These are phyloP conservation scores for Takifugu bimaculatus DNA, from an alignment of 2,113 vertebrate species.

Conservation along the genomic window DNA sequence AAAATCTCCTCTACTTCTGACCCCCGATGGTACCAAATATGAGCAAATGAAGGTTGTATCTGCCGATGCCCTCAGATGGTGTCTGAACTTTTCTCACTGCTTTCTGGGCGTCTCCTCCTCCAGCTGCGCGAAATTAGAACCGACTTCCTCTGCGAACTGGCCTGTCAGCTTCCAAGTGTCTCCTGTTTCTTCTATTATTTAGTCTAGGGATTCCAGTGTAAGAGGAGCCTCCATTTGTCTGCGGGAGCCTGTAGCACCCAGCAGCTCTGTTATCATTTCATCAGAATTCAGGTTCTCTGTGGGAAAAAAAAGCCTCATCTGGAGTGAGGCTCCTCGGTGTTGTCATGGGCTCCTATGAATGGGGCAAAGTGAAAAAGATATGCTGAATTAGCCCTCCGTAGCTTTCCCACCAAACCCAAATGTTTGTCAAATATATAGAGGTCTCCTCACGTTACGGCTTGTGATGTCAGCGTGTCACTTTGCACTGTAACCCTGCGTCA, in stretches of 20 bases:
- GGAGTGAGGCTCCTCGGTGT: slow-evolving; percentile 21
- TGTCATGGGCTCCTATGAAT: slow-evolving; percentile 19
- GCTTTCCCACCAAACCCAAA: slow-evolving; percentile 34
- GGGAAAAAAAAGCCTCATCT: slow-evolving; percentile 25
- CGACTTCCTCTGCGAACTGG: background rate
- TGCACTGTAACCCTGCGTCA: slow-evolving; percentile 46
- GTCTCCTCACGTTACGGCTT: slow-evolving; percentile 44
- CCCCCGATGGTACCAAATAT: background rate
- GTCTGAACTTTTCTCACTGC: background rate
- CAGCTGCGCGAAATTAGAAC: slow-evolving; percentile 11
- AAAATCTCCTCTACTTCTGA: background rate
- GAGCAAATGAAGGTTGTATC: background rate
- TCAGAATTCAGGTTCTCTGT: slow-evolving; percentile 17
- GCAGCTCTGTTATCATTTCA: slow-evolving; percentile 42
- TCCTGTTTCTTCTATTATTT: slow-evolving; percentile 30
- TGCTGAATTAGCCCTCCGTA: slow-evolving; percentile 4
- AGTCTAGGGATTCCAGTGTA: slow-evolving; percentile 30
- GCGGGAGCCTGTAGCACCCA: slow-evolving; percentile 12
- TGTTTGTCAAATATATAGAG: slow-evolving; percentile 48
- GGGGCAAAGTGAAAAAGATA: slow-evolving; percentile 8
- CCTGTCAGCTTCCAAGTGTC: slow-evolving; percentile 18
- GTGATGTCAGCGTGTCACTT: slow-evolving; percentile 37
- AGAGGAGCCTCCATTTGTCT: slow-evolving; percentile 8
- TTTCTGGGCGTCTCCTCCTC: slow-evolving; percentile 1
- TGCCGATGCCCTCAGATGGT: background rate